Conservation (phyloP, 2,113 vertebrate genomes). For the Okapia johnstoni region DNA sequence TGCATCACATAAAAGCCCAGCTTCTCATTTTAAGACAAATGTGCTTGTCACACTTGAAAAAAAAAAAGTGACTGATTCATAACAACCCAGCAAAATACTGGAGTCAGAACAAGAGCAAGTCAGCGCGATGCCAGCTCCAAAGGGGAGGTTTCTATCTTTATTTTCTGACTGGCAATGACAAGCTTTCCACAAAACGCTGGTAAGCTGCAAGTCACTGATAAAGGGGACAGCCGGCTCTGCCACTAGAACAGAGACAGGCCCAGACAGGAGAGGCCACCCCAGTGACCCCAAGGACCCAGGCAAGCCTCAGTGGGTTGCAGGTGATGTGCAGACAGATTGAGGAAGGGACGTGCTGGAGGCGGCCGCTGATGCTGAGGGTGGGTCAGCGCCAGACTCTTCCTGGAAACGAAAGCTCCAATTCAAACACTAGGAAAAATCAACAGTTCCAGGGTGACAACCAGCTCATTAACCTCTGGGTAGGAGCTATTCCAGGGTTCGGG, state of each 20-base stretch:
- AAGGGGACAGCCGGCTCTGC: background rate
- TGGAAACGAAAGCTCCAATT: background rate
- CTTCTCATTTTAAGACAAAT: slow-evolving; percentile 8
- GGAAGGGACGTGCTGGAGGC: background rate
- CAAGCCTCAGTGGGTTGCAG: background rate
- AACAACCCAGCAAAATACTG: slow-evolving; percentile 21
- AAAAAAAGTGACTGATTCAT: background rate
- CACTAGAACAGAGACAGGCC: slow-evolving; percentile 16
- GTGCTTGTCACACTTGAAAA: background rate
- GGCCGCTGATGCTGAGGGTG: background rate
- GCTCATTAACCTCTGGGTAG: background rate
- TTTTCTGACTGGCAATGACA: slow-evolving; percentile 39
- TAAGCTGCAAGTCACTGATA: slow-evolving; percentile 49
- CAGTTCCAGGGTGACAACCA: background rate
- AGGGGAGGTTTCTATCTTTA: slow-evolving; percentile 17
- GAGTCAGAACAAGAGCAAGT: slow-evolving; percentile 20
- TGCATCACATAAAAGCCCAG: background rate
- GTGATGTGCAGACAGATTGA: background rate
- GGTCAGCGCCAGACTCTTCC: background rate
- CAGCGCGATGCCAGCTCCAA: background rate
- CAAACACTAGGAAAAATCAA: slow-evolving; percentile 26
- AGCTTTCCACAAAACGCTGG: slow-evolving; percentile 22
- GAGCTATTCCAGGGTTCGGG: background rate
- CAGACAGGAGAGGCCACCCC: background rate
- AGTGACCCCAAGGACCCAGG: background rate